Conservation (phyloP, 2,888 invertebrate species). For the Parnassius apollo region DNA sequence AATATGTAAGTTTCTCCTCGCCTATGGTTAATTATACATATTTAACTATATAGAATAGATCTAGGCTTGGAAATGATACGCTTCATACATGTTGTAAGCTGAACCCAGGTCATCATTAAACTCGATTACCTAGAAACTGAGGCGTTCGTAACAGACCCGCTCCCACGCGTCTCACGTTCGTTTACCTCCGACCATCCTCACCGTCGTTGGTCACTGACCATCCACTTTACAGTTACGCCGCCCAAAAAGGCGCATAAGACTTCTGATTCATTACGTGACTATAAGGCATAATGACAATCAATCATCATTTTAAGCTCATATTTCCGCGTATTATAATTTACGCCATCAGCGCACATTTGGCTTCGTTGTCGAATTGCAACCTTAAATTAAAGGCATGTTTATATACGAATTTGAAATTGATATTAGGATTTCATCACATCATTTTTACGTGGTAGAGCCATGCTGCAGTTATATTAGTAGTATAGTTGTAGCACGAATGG, state of each 20-base stretch:
- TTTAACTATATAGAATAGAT: too few species aligned
- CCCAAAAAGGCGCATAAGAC: constrained; percentile 35
- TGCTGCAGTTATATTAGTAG: too few species aligned
- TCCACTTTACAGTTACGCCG: constrained; percentile 39
- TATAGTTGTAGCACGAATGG: too few species aligned
- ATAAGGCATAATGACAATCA: constrained; percentile 37
- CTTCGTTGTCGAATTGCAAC: constrained; percentile 4
- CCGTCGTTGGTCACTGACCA: constrained; percentile 41
- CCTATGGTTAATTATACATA: too few species aligned
- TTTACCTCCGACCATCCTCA: constrained; percentile 36
- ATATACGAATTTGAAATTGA: constrained; percentile 8
- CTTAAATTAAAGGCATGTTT: background rate
- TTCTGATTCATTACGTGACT: constrained; percentile 34
- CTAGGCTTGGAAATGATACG: too few species aligned
- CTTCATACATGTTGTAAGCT: constrained; percentile 1
- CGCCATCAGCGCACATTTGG: constrained; percentile 23
- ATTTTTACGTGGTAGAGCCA: too few species aligned
- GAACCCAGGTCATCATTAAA: constrained; percentile 1
- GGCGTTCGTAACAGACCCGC: background rate
- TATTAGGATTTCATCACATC: too few species aligned
- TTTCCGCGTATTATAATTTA: constrained; percentile 29
- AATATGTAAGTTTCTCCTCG: too few species aligned
- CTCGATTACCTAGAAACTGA: constrained; percentile 15
- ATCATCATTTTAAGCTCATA: constrained; percentile 42
- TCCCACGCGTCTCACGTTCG: constrained; percentile 38